phyloP scores from a whole-genome alignment of 2,113 vertebrate species.

The Bostrychus sinensis region DNA sequence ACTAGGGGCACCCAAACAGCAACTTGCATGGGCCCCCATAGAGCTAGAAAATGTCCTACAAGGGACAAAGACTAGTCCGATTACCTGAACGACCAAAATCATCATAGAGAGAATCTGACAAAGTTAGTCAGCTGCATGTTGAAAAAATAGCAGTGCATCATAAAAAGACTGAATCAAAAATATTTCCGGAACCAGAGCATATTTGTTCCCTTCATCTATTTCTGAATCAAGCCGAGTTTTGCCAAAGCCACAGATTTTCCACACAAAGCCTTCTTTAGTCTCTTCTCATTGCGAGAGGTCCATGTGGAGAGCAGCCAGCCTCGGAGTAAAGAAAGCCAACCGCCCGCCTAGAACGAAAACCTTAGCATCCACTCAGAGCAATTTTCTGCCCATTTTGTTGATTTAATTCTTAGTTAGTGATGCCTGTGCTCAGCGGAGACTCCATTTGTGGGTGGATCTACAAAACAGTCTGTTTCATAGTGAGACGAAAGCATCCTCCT shows the following conservation, averaged over 20 bases:
- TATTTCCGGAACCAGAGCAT: constrained; percentile 27
- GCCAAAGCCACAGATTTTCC: constrained; percentile 55
- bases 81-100: too few relatives aligned
- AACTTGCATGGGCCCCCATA: too few relatives aligned
- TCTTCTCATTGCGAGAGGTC: constrained; percentile 57
- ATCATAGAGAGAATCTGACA: background rate
- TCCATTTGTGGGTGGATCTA: constrained; percentile 21
- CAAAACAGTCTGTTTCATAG: constrained; percentile 22
- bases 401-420: constrained; percentile 77
- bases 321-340: constrained; percentile 74
- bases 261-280: constrained; percentile 65
- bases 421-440: constrained; percentile 51
- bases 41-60: too few relatives aligned
- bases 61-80: too few relatives aligned
- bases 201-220: constrained; percentile 47
- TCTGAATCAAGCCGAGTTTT: constrained; percentile 39
- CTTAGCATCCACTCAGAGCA: constrained; percentile 75
- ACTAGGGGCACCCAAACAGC: too few relatives aligned
- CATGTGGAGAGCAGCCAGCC: constrained; percentile 74
- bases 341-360: constrained; percentile 79
- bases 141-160: constrained; percentile 21
- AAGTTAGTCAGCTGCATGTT: constrained; percentile 27
- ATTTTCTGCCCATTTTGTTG: constrained; percentile 80
- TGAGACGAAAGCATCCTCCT: constrained; percentile 22
- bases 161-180: constrained; percentile 35